Base-by-base conservation (phyloP, 35 echinoderm and acorn worm genomes). In the Heliocidaris tuberculata region DNA sequence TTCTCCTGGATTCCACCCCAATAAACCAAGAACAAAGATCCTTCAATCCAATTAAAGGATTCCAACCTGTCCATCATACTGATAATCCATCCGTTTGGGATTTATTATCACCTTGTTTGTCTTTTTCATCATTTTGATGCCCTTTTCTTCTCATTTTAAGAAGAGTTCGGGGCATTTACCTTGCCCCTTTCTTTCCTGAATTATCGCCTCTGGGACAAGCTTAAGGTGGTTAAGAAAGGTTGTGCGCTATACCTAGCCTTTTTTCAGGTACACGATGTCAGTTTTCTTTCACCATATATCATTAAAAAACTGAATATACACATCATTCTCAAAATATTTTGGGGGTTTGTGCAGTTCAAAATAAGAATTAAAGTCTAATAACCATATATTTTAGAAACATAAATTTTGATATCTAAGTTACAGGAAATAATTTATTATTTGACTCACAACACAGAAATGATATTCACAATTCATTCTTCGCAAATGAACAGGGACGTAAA, bases 1-100 rank as follows among this genome's bases (percentile, higher is more conserved):
- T 78, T 78, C 65, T 78, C 35, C 65, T 78, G 21, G 65, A 78
- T 78, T 78, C 65, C 65, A n/a, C 65, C 65, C 65, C 21, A 27
- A 78, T 78, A n/a, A 78, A n/a, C 65, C 21, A 78, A 78, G 65
- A 78, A 78, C 27, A 78, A 78, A 78, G 65, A 78, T 78, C 65
- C 21, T 27, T 19, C 65, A 78, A 78, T 78, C 65, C 65, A 21
- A 78, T 78, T 78, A n/a, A 78, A 78, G 65, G 65, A 78, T 78
- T 78, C 27, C 27, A 78, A 17, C 19, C 65, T 78, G 65, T 78
- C 65, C 65, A 78, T 78, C 65, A 78, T 27, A 78, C 65, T 24
- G 6, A 78, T 78, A 78, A 78, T 78, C 19, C 65, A 78, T 78
- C 65, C 65, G 65, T 78, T 78, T 78, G 65, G 65, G 65, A 78